Evolutionary conservation across 1,140 invertebrate genomes (phyloP), one percentile per base, ranked within the genome.

Genomic region (Lepidurus couesii): DNA sequence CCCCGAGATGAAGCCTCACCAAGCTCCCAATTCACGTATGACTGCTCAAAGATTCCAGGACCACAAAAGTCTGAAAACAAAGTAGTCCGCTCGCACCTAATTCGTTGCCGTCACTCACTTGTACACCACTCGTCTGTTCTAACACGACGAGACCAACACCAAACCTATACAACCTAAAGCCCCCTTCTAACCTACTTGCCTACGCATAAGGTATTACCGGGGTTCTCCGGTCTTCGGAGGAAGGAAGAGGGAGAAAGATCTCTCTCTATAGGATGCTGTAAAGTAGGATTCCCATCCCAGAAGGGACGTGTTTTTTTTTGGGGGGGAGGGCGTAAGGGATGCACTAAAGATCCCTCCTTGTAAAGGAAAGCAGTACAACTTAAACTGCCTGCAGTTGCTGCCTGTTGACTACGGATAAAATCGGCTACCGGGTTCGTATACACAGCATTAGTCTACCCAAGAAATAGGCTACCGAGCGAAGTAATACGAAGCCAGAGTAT

Each of bases 21-120:
- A n/a, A n/a, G 53, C 53, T 65, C 21, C n/a, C 16, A 9, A 21
- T 16, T 21, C n/a, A 65, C 53, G 53, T 65, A 65, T 13, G 13
- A 65, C 53, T 16, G 53, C 16, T 65, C 53, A 65, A 16, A 65
- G 53, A 65, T n/a, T 65, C 53, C 53, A 65, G 21, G 53, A n/a
- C 21, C 21, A 65, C 53, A 34, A 34, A 34, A 34, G 53, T 65
- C 53, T 0, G 3, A 9, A 13, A 21, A n/a, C 21, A 21, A 65
- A 65, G 4, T 34, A 34, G 34, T 34, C 34, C 34, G 34, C 34
- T 34, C 4, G 34, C 34, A 34, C 3, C 53, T 21, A 65, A n/a
- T 65, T 65, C 16, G 53, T 16, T 13, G 53, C n/a, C 21, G 53
- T 65, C 53, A 65, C 53, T 65, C 53, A 65, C 21, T 65, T 21